Conservation (phyloP, 1,140 invertebrate genomes). For the Trichomalopsis sarcophagae region DNA sequence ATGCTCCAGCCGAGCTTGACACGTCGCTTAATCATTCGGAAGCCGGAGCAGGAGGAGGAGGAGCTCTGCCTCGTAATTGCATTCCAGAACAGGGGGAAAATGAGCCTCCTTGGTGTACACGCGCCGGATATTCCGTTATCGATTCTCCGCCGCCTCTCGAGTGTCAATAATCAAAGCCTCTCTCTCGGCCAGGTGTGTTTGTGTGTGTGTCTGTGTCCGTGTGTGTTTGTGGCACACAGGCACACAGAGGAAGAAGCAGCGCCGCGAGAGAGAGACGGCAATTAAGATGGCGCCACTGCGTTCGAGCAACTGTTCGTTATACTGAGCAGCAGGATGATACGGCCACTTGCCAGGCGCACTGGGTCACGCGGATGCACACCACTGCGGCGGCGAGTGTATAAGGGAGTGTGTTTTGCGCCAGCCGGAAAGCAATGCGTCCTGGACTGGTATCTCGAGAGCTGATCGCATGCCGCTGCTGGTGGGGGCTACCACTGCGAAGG, state of each 20-base stretch:
- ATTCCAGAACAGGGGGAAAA: slow-evolving; percentile 17
- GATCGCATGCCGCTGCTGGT: slow-evolving; percentile 30
- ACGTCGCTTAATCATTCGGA: slow-evolving; percentile 31
- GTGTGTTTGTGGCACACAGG: neutral
- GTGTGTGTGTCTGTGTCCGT: neutral
- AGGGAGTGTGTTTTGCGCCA: neutral
- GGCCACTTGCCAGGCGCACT: slow-evolving; percentile 6
- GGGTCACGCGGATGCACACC: neutral
- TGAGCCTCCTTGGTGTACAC: slow-evolving; percentile 16
- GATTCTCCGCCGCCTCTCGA: neutral
- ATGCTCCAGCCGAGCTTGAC: slow-evolving; percentile 4
- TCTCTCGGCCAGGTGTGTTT: neutral
- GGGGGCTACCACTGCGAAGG: neutral
- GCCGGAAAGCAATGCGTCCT: slow-evolving; percentile 25
- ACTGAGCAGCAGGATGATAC: slow-evolving; percentile 10
- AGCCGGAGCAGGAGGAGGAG: slow-evolving; percentile 1
- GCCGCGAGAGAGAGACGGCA: neutral
- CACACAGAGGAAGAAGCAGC: neutral
- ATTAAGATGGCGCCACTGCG: slow-evolving; percentile 14
- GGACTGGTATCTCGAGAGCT: slow-evolving; percentile 1
- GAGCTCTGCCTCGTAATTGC: slow-evolving; percentile 16
- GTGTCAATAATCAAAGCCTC: slow-evolving; percentile 37
- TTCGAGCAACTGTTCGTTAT: neutral
- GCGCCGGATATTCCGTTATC: slow-evolving; percentile 21
- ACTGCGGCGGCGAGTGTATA: neutral